phyloP scores from a whole-genome alignment of 2,113 vertebrate species.

The Brachypteracias leptosomus region DNA sequence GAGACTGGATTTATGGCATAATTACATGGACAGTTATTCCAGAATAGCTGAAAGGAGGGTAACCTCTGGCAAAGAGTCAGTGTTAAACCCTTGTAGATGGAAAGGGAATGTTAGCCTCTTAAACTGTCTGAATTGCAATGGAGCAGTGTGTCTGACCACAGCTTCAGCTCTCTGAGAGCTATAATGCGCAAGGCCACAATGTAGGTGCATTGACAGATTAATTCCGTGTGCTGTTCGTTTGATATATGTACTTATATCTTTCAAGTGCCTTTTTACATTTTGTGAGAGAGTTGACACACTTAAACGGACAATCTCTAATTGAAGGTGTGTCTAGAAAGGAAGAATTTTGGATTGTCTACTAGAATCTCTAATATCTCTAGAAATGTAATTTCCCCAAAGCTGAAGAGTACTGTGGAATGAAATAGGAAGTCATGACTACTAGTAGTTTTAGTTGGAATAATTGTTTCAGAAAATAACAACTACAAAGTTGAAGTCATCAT shows the following conservation, averaged over 20 bases:
- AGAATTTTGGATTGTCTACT: not conserved
- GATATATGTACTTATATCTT: not conserved
- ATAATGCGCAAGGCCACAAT: not conserved
- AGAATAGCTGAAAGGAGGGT: not conserved
- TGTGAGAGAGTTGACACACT: not conserved
- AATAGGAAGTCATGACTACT: not conserved
- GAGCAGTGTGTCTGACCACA: not conserved
- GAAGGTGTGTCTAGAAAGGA: not conserved
- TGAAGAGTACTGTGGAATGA: not conserved
- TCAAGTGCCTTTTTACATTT: not conserved
- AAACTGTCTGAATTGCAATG: not conserved
- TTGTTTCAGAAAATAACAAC: not conserved
- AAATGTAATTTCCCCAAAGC: not conserved
- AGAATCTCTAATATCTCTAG: not conserved
- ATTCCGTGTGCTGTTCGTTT: not conserved
- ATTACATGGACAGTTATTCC: slow-evolving; percentile 6
- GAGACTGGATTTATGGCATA: not conserved
- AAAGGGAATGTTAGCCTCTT: not conserved
- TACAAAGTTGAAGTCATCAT: not conserved
- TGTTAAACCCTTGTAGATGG: not conserved
- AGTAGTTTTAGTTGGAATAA: not conserved
- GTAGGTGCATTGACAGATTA: not conserved
- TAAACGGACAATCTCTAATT: not conserved
- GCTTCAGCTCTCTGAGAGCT: not conserved
- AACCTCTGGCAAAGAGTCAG: not conserved